Conservation (phyloP, 2,113 vertebrate species). For the Haemorhous mexicanus region DNA sequence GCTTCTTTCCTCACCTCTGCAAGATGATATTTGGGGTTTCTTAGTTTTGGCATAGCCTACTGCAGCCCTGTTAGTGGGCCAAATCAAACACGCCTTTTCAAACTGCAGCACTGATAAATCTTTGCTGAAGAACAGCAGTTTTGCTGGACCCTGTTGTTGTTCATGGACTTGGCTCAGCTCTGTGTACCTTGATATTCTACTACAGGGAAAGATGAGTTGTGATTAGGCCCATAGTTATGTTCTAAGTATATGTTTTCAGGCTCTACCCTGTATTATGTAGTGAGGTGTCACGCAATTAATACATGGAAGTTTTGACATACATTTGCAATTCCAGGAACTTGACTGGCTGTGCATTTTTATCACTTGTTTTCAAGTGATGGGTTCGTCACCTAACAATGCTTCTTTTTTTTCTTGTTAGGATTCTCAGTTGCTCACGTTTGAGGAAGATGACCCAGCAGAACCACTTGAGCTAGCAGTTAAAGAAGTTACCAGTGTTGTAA, state of each 20-base stretch:
- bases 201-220: neutral
- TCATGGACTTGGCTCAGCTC: neutral
- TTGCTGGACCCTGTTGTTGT: neutral
- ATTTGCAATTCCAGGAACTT: neutral
- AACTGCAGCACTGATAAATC: neutral
- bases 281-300: conserved; percentile 7
- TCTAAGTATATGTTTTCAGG: conserved; percentile 11
- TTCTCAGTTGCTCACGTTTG: conserved; percentile 77
- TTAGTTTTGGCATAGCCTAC: neutral
- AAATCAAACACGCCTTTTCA: neutral
- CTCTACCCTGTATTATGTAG: neutral
- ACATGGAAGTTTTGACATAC: neutral
- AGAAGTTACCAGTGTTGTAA: conserved; percentile 75
- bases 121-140: neutral
- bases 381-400: neutral
- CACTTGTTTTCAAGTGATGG: neutral
- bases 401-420: conserved; percentile 67
- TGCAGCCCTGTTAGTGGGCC: neutral
- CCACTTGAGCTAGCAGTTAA: conserved; percentile 80
- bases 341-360: neutral
- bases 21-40: neutral
- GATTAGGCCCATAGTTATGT: neutral
- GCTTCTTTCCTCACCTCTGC: neutral
- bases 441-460: conserved; percentile 75
- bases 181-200: neutral